Percentiles rank a stretch among this genome's conserved stretches.
These are phyloP conservation scores for Cololabis saira DNA, from an alignment of 2,113 vertebrate genomes.

Conservation along the genomic window DNA sequence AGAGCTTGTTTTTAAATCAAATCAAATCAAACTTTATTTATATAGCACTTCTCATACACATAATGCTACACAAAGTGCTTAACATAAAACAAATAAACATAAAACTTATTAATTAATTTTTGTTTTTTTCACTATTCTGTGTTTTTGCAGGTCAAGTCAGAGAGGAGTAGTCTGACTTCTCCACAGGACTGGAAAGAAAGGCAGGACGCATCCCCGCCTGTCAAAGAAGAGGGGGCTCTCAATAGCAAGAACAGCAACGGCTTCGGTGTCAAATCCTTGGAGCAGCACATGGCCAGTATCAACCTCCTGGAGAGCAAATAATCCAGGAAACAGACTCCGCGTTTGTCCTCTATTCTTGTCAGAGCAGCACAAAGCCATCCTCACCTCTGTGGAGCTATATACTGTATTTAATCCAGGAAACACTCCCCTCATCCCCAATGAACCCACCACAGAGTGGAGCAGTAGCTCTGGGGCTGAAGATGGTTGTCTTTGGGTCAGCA, in stretches of 20 bases:
- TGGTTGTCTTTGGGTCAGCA: conserved; percentile 21
- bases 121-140: not conserved
- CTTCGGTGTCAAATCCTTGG: conserved; percentile 84
- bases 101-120: not conserved
- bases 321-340: conserved; percentile 30
- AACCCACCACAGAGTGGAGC: conserved; percentile 10
- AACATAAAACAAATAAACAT: no score
- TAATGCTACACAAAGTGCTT: no score
- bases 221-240: conserved; percentile 75
- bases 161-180: conserved; percentile 83
- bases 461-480: conserved; percentile 21
- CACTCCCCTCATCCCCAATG: conserved; percentile 35
- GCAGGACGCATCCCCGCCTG: conserved; percentile 72
- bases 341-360: not conserved
- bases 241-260: conserved; percentile 83
- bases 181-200: conserved; percentile 88
- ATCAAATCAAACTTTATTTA: no score
- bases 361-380: conserved; percentile 43
- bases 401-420: conserved; percentile 25
- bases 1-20: no score
- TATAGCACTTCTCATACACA: no score
- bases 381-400: conserved; percentile 41
- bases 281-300: conserved; percentile 86
- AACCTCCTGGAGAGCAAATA: conserved; percentile 90
- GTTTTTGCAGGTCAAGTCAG: conserved; percentile 80